Evolutionary conservation across 2,888 invertebrate species (phyloP), one percentile per base, ranked within the genome.

Genomic region (Napeogenes sylphis): DNA sequence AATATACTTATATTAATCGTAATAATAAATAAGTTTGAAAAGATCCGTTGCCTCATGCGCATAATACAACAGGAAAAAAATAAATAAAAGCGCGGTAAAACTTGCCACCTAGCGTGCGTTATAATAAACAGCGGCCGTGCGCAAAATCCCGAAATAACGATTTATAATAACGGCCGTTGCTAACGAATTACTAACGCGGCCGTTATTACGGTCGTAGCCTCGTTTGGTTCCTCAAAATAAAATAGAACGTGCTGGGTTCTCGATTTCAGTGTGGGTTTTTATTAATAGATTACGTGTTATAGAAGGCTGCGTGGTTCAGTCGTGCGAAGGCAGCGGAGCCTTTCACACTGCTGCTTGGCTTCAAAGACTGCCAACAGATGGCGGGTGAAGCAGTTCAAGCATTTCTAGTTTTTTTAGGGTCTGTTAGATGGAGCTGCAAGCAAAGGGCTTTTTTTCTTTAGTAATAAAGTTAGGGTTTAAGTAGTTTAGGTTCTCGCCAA

Each of bases 261-360:
- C 75, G 62, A 78, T 79, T 81, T 75, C 78, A 73, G 68, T 67
- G 74, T 74, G 68, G 71, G 71, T 68, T 72, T 70, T 71, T 80
- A 82, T 75, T 80, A 76, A 75, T 82, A 81, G 73, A 69, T 54
- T 38, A 42, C 56, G 62, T 66, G 72, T 64, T 57, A 64, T 70
- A 67, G 75, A 80, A 82, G 81, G 77, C 78, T 81, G 68, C 72
- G 73, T 70, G 72, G 69, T 73, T 83, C 85, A 88, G 86, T 88
- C 77, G 77, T 73, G 69, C 72, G 71, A 71, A 75, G 77, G 82
- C 76, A 70, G 75, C 71, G 80, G 81, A 84, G 85, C 82, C 87
- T 86, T 75, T 69, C 77, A 76, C 82, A 85, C 76, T 75, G 71
- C 70, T 77, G 30, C 66, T 56, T 56, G 38, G 53, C 56, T 8